Evolutionary conservation across 2,797 vertebrate species (phyloP).

Genomic region (Syngnathus rostellatus): DNA sequence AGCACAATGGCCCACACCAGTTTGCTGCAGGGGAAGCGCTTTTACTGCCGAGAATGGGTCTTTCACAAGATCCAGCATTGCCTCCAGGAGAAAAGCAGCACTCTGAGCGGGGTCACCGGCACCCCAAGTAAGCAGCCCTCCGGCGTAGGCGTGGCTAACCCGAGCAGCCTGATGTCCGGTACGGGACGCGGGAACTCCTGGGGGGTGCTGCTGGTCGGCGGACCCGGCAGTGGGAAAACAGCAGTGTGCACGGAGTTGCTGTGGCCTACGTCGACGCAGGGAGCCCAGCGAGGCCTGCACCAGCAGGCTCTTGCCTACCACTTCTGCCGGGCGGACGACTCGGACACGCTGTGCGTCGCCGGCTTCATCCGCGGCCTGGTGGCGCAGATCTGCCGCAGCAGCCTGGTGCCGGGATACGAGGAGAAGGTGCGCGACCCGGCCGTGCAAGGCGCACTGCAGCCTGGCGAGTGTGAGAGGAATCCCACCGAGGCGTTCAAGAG

Average conservation of each 20-base stretch:
- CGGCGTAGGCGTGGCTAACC: conserved; percentile 57
- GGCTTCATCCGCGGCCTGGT: conserved; percentile 83
- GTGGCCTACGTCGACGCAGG: conserved; percentile 84
- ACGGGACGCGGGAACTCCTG: conserved; percentile 71
- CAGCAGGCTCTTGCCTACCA: conserved; percentile 86
- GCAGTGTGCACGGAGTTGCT: conserved; percentile 90
- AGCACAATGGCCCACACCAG: conserved; percentile 89
- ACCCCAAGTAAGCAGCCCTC: conserved; percentile 63
- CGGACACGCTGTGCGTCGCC: conserved; percentile 83
- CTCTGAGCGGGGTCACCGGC: conserved; percentile 64
- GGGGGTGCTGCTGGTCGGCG: conserved; percentile 93
- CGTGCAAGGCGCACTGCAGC: conserved; percentile 79
- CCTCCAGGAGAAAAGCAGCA: conserved; percentile 89
- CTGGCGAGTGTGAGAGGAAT: conserved; percentile 91
- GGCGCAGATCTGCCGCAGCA: conserved; percentile 79
- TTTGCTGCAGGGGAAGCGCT: conserved; percentile 94
- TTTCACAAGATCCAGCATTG: conserved; percentile 99
- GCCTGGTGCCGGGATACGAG: conserved; percentile 82
- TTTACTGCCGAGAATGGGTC: conserved; percentile 99
- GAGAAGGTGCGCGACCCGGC: conserved; percentile 86
- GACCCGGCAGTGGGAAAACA: conserved; percentile 92
- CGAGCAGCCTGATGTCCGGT: conserved; percentile 34
- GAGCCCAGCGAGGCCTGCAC: conserved; percentile 79
- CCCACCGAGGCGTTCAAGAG: conserved; percentile 94
- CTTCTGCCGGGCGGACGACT: conserved; percentile 93